A percentile compares a stretch with the other conserved stretches of the same genome.
Evolutionary conservation across 2,888 invertebrate genomes (phyloP).

Genomic region (Lasioglossum calceatum): DNA sequence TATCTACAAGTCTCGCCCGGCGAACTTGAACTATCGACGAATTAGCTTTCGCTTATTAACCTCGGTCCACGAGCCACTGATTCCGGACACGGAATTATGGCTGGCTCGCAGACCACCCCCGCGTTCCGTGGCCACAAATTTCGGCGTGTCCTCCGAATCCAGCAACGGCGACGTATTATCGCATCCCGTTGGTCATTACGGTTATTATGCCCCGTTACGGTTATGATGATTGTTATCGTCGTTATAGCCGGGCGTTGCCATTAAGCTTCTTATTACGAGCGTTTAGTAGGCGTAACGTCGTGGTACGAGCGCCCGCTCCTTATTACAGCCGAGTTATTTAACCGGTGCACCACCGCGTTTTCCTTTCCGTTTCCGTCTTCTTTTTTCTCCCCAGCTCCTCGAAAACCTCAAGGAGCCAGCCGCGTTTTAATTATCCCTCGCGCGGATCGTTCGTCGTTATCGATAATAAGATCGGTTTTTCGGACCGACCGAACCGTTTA

Average conservation of each 20-base stretch:
- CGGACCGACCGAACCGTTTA: not conserved
- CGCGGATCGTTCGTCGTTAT: slow-evolving; percentile 9
- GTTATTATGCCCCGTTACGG: slow-evolving; percentile 68
- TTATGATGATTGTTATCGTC: slow-evolving; percentile 73
- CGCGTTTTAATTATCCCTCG: slow-evolving; percentile 19
- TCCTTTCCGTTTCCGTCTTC: not conserved
- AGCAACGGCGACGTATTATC: slow-evolving; percentile 58
- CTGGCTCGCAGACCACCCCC: slow-evolving; percentile 13
- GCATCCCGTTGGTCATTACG: slow-evolving; percentile 64
- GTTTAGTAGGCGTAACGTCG: slow-evolving; percentile 53
- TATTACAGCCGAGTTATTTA: slow-evolving; percentile 44
- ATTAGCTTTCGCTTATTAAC: slow-evolving; percentile 60
- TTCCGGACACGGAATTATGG: slow-evolving; percentile 55
- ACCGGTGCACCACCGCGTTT: slow-evolving; percentile 1
- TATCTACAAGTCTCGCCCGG: not conserved
- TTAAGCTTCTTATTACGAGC: slow-evolving; percentile 69
- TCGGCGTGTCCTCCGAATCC: slow-evolving; percentile 45
- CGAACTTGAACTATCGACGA: slow-evolving; percentile 30
- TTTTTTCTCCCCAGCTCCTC: not conserved
- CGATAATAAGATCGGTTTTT: slow-evolving; percentile 23
- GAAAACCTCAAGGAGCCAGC: not conserved
- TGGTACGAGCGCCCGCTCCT: slow-evolving; percentile 22
- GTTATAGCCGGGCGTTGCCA: slow-evolving; percentile 55
- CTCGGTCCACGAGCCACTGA: slow-evolving; percentile 58
- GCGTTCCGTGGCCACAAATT: slow-evolving; percentile 49